Conservation (phyloP, 2,113 vertebrate genomes). For the Marcusenius ussheri region DNA sequence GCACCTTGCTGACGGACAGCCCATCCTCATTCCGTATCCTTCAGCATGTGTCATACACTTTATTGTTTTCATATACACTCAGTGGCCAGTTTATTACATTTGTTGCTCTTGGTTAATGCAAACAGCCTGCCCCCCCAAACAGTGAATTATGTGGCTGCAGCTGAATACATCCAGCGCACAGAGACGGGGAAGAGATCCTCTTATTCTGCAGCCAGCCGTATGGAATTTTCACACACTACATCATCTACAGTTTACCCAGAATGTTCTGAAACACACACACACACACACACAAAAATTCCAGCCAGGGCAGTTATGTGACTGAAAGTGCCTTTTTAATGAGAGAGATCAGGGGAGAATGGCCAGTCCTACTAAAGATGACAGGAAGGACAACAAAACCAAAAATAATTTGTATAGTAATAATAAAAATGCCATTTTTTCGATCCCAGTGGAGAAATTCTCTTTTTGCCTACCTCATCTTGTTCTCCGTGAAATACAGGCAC, state of each 20-base stretch:
- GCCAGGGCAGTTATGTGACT: neutral
- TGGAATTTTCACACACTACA: neutral
- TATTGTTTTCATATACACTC: neutral
- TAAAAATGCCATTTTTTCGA: neutral
- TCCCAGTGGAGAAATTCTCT: neutral
- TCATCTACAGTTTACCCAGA: neutral
- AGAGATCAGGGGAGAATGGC: neutral
- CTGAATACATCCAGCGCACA: neutral
- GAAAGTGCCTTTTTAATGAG: neutral
- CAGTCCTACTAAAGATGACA: neutral
- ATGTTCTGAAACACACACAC: neutral
- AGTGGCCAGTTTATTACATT: neutral
- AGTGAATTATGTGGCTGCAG: neutral
- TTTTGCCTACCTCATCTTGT: neutral
- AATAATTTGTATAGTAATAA: neutral
- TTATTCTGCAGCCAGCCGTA: neutral
- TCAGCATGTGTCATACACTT: neutral
- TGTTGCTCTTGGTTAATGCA: neutral
- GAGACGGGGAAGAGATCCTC: neutral
- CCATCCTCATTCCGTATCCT: conserved; percentile 82
- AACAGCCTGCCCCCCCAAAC: neutral
- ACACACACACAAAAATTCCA: neutral
- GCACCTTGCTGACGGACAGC: conserved; percentile 64
- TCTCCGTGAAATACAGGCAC: neutral
- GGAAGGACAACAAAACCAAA: neutral